Percentiles rank a stretch among this genome's conserved stretches.
Conservation (phyloP, 2,113 vertebrate species). For the Perca flavescens region DNA sequence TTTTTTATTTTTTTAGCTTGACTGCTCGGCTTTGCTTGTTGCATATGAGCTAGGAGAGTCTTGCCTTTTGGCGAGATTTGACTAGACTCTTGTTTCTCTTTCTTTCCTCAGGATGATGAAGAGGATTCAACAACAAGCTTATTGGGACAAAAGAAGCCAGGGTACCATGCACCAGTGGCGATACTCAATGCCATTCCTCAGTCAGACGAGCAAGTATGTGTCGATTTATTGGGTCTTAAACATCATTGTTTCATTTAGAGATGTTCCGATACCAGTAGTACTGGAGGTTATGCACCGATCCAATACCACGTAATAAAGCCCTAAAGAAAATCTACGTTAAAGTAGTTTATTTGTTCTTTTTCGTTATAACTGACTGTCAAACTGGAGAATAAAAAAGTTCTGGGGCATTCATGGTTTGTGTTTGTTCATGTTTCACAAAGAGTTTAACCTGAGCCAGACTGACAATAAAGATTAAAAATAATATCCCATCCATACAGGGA, state of each 20-base stretch:
- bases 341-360: too few relatives aligned
- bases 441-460: too few relatives aligned
- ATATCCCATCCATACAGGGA: too few relatives aligned
- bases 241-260: not conserved
- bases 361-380: too few relatives aligned
- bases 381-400: too few relatives aligned
- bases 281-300: too few relatives aligned
- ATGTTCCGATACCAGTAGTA: too few relatives aligned
- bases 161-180: conserved; percentile 97
- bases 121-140: conserved; percentile 95
- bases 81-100: conserved; percentile 56
- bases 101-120: conserved; percentile 92
- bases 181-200: conserved; percentile 98
- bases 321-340: too few relatives aligned
- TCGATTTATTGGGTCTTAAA: not conserved
- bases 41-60: conserved; percentile 60
- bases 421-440: too few relatives aligned
- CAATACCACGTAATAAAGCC: too few relatives aligned
- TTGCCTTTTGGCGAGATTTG: conserved; percentile 52
- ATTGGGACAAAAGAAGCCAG: conserved; percentile 96
- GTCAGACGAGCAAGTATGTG: conserved; percentile 93
- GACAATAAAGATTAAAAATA: too few relatives aligned
- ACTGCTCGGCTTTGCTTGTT: conserved; percentile 36
- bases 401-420: too few relatives aligned
- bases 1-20: conserved; percentile 10